These are phyloP conservation scores for Lutjanus argentimaculatus DNA, from an alignment of 2,797 vertebrate genomes.

Conservation along the genomic window DNA sequence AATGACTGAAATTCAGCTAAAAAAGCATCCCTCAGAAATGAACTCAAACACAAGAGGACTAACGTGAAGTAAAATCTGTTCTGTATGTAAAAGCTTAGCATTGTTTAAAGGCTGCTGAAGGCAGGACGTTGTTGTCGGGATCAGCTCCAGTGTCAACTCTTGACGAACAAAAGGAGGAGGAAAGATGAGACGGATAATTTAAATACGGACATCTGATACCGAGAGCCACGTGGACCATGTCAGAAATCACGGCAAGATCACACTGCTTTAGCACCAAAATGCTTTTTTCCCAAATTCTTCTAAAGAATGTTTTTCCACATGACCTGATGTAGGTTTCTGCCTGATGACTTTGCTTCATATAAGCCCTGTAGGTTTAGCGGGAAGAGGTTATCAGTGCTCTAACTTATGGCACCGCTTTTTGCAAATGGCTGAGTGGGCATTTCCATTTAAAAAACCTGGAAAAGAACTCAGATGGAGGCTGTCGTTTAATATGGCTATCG, in stretches of 20 bases:
- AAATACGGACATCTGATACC: conserved; percentile 11
- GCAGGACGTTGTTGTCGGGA: background rate
- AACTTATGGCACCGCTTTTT: no score
- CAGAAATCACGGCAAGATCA: conserved; percentile 17
- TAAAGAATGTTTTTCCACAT: background rate
- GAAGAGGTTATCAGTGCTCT: no score
- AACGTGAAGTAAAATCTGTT: background rate
- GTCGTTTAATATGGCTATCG: no score
- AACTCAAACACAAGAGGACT: background rate
- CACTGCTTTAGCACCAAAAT: no score
- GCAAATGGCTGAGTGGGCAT: no score
- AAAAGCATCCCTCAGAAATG: no score
- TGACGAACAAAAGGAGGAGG: conserved; percentile 21
- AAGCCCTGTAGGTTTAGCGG: no score
- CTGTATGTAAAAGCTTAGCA: background rate
- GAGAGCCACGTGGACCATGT: conserved; percentile 17
- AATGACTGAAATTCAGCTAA: background rate
- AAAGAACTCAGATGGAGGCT: no score
- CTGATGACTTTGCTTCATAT: no score
- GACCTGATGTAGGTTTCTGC: no score
- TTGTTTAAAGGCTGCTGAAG: conserved; percentile 31
- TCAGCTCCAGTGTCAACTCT: conserved; percentile 18
- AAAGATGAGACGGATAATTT: conserved; percentile 34
- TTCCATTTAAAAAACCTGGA: no score
- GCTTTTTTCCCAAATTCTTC: background rate